Evolutionary conservation across 2,888 invertebrate genomes (phyloP).

Genomic region (Xanthia togata): DNA sequence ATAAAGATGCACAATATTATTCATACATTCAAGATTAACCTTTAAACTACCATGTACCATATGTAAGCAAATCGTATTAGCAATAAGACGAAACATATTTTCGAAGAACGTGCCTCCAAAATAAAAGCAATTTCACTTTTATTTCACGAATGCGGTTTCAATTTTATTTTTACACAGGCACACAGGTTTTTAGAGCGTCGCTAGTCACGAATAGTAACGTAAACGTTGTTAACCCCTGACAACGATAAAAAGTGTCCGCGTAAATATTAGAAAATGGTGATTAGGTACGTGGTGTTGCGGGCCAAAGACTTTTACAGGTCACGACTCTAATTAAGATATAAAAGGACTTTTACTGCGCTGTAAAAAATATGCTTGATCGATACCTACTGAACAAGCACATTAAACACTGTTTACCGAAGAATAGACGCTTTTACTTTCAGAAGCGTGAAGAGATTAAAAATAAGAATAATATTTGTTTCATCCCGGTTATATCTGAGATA

Average conservation of each 20-base stretch:
- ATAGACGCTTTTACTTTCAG: slow-evolving; percentile 16
- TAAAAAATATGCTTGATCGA: slow-evolving; percentile 24
- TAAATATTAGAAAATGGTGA: slow-evolving; percentile 36
- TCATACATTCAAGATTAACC: slow-evolving; percentile 13
- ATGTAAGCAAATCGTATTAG: slow-evolving; percentile 19
- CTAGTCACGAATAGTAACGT: slow-evolving; percentile 46
- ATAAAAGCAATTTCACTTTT: slow-evolving; percentile 51
- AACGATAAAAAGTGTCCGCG: slow-evolving; percentile 39
- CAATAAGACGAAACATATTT: slow-evolving; percentile 29
- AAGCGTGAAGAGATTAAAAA: slow-evolving; percentile 48
- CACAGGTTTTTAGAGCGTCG: slow-evolving; percentile 12
- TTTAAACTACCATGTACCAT: slow-evolving; percentile 8
- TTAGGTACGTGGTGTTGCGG: slow-evolving; percentile 20
- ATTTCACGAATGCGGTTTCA: slow-evolving; percentile 28
- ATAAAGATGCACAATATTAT: slow-evolving; percentile 30
- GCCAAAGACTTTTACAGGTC: slow-evolving; percentile 21
- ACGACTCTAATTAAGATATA: slow-evolving; percentile 26
- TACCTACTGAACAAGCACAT: slow-evolving; percentile 23
- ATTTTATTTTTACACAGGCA: slow-evolving; percentile 16
- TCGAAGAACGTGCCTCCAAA: slow-evolving; percentile 11
- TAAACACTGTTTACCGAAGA: slow-evolving; percentile 29
- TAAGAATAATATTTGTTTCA: slow-evolving; percentile 62
- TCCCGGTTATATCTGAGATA: slow-evolving; percentile 23
- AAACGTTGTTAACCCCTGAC: slow-evolving; percentile 49
- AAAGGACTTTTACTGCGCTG: slow-evolving; percentile 21